Base-by-base conservation (phyloP, 2,888 invertebrate genomes). In the Lacanobia wlatinum region DNA sequence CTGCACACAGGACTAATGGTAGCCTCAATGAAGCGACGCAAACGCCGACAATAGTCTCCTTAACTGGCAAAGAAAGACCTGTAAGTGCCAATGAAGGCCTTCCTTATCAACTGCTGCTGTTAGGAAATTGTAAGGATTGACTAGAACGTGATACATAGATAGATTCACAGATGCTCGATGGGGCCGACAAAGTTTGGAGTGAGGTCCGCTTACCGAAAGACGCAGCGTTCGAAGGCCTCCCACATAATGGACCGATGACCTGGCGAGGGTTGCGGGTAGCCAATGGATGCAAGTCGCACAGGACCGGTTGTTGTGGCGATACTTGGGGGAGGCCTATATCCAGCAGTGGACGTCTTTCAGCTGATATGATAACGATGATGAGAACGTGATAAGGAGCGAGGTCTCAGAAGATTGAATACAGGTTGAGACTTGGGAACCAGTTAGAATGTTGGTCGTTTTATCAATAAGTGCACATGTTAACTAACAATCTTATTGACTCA, bases 41-140 rank as follows among this genome's bases (percentile, higher is more conserved):
- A 34, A 58, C 7, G 18, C 58, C 46, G 40, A 76, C 79, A 79
- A 82, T 72, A 38, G 72, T 50, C 34, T 55, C 10, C 56, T 75
- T 82, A 82, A 82, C 70, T 43, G 70, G 71, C 64, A 43, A 62
- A 71, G 77, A 79, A 76, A 82, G 67, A 65, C 46, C n/a, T 61
- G 77, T 70, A 48, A 76, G 70, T 63, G 70, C n/a, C 38, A 48
- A 64, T 64, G 50, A 64, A 16, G 46, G 59, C 16, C 82, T 60
- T 81, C 70, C 76, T 76, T 53, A 70, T 64, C 70, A 70, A 67
- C 55, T 52, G 7, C 67, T 59, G 28, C 14, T 64, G 48, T 50
- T 63, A 34, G 23, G 46, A 55, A 61, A 62, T 28, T 46, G 23
- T 28, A 55, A 38, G 14, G 9, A 43, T 14, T 5, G 5, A 8